Evolutionary conservation across 2,797 vertebrate genomes (phyloP).

Genomic region (Huso huso): DNA sequence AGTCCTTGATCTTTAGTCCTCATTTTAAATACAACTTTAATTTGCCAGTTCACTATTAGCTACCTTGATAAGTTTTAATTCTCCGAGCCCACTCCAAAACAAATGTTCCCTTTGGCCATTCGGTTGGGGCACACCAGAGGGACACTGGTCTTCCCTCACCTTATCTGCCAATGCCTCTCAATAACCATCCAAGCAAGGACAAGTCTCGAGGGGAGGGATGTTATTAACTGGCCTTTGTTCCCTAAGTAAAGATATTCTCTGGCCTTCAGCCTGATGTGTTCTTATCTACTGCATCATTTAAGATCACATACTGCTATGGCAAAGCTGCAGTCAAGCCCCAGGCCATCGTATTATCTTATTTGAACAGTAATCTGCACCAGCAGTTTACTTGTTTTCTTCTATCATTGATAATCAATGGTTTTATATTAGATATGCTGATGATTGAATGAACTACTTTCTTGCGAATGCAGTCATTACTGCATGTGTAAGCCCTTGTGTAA

Average conservation of each 20-base stretch:
- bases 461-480: no score
- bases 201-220: neutral
- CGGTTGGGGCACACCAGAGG: neutral
- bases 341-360: conserved; percentile 1
- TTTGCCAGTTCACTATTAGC: no score
- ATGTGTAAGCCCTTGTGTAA: no score
- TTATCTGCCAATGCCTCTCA: conserved; percentile 1
- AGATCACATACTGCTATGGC: conserved; percentile 1
- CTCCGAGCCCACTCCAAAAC: neutral
- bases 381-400: neutral
- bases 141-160: neutral
- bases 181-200: neutral
- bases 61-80: no score
- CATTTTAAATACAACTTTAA: no score
- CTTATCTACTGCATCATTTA: neutral
- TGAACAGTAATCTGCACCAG: neutral
- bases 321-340: neutral
- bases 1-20: no score
- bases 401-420: neutral
- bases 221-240: conserved; percentile 1
- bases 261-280: neutral
- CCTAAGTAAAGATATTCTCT: neutral
- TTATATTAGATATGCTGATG: conserved; percentile 1
- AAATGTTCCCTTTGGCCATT: neutral
- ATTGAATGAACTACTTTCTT: neutral